Evolutionary conservation across 2,888 invertebrate genomes (phyloP), one percentile per base, ranked within the genome.

Genomic region (Epinotia bilunana): DNA sequence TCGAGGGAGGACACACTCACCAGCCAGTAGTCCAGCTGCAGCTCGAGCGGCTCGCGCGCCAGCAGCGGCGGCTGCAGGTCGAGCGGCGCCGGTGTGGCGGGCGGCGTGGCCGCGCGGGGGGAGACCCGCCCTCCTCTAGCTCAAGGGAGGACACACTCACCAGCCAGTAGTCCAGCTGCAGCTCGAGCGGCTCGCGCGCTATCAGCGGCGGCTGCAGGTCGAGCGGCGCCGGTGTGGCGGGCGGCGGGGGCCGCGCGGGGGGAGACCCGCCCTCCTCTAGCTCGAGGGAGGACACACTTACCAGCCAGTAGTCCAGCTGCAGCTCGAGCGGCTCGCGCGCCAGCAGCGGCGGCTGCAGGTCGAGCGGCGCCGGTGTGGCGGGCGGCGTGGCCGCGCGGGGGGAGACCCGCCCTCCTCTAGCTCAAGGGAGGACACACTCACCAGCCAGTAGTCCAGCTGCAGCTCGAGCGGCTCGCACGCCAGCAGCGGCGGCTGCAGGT

Each of bases 301-400:
- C 86, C 84, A 96, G 96, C 98, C 98, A 98, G 90, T 98, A 99
- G 87, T 98, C 98, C 6, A 98, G 95, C 90, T 72, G 85, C 74
- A 73, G 62, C 57, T 64, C 39, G 0, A 67, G 73, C 57, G 76
- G 73, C 63, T 75, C 63, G 78, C 64, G 78, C 78, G 78, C 72
- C 79, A 73, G 78, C 80, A 71, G 80, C 78, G 80, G 80, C 78
- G 61, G 86, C 78, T 63, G 67, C 53, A 57, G 58, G 11, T 64
- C 69, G 95, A 67, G 95, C 89, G 88, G 95, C 88, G 90, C 84
- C 86, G 94, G 87, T 83, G 94, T 90, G 88, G 92, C 95, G 82
- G 96, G 87, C 88, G 89, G 93, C 79, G 90, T 91, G 94, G 88
- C 70, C 91, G 90, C 84, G 94, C 92, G 73, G 91, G 91, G 60